Evolutionary conservation across 2,113 vertebrate species (phyloP), one percentile per base, ranked within the genome.

Genomic region (Chlorodrepanis virens): DNA sequence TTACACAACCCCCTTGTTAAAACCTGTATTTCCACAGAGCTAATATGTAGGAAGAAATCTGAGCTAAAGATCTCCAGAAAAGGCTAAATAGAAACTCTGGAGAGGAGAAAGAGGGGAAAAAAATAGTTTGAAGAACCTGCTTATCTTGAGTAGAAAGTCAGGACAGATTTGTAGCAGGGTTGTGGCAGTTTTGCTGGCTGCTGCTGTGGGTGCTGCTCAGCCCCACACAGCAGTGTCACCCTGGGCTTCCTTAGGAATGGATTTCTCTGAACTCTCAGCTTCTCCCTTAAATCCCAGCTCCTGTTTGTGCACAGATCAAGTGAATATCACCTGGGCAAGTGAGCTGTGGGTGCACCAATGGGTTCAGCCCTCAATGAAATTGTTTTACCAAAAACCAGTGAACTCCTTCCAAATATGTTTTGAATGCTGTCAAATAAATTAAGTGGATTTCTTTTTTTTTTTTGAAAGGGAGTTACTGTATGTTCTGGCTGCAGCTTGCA

Each of bases 401-500:
- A 80, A 24, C 7, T 3, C 11, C 14, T 83, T 80, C 18, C 14
- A 13, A 53, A 6, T 61, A 0, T 37, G 21, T 84, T 84, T 79
- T 67, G 24, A 39, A 28, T 49, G 9, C 11, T 28, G 22, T 14
- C 31, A 35, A n/a, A 31, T 40, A 28, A 89, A 78, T 42, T 18
- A 28, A 37, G 11, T 28, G 7, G 33, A 8, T 5, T n/a, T 31
- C 10, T 39, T 39, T 28, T 35, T 37, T 64, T 64, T 39, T 54
- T 63, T 50, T 6, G 19, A 27, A 56, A 8, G 45, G 70, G 52
- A 11, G n/a, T 90, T 29, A 70, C 83, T 94, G 80, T 78, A 56
- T 65, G 47, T 82, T 82, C 93, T 95, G 96, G 94, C 91, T 94
- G 88, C 78, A 71, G 85, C 85, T 91, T 96, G 71, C 49, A 89